A percentile compares a stretch with the other conserved stretches of the same genome.
Evolutionary conservation across 2,113 vertebrate genomes (phyloP).

Genomic region (Corydoras sp.): DNA sequence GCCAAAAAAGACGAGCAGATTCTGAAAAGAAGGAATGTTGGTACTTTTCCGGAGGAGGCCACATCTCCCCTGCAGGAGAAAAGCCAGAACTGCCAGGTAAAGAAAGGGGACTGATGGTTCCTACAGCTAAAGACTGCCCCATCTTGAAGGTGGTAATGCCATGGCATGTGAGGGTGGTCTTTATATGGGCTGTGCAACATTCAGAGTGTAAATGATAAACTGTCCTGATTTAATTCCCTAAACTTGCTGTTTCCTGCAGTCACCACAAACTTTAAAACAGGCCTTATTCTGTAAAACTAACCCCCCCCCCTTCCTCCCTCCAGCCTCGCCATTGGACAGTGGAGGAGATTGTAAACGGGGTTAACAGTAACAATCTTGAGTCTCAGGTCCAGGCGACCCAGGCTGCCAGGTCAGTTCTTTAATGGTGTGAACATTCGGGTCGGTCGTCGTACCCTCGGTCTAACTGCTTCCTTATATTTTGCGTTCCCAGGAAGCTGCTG

Average conservation of each 20-base stretch:
- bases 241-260: no score
- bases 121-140: neutral
- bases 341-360: constrained; percentile 84
- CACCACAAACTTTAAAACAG: no score
- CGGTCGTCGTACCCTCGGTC: no score
- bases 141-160: no score
- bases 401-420: constrained; percentile 79
- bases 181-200: no score
- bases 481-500: constrained; percentile 78
- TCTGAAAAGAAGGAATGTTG: constrained; percentile 90
- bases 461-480: no score
- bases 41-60: constrained; percentile 78
- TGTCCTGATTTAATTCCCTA: no score
- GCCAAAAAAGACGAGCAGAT: constrained; percentile 97
- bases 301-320: no score
- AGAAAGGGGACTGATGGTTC: no score
- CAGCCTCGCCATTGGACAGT: constrained; percentile 85
- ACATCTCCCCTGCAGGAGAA: constrained; percentile 94
- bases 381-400: constrained; percentile 89
- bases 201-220: no score
- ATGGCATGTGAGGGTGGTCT: no score
- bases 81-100: constrained; percentile 76
- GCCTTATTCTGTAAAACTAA: no score
- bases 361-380: constrained; percentile 73
- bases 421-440: neutral